Conservation (phyloP, 1,140 invertebrate species). For the Musca vetustissima region DNA sequence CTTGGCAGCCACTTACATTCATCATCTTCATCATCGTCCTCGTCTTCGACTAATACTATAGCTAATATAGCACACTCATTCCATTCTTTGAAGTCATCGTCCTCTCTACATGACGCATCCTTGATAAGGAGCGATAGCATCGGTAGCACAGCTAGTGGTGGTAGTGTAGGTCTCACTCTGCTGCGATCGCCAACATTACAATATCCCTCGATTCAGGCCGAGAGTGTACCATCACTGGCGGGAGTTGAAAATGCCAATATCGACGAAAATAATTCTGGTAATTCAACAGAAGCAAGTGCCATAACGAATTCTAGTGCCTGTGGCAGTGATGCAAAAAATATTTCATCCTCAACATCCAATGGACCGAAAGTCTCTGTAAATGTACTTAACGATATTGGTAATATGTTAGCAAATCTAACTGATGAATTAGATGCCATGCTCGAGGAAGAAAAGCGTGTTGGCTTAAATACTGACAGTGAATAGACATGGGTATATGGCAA, state of each 20-base stretch:
- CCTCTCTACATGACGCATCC: conserved; percentile 50
- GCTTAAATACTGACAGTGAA: conserved; percentile 63
- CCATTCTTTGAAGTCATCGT: conserved; percentile 53
- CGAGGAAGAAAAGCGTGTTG: conserved; percentile 85
- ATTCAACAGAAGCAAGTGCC: conserved; percentile 13
- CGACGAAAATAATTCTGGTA: conserved; percentile 18
- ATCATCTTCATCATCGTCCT: conserved; percentile 54
- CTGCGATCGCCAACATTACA: conserved; percentile 50
- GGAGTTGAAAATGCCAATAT: conserved; percentile 20
- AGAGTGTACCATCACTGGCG: conserved; percentile 34
- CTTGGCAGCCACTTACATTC: conserved; percentile 40
- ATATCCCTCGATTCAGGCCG: conserved; percentile 27
- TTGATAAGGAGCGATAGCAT: conserved; percentile 47
- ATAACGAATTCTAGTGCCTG: conserved; percentile 19
- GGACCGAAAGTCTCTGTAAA: conserved; percentile 71
- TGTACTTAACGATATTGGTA: conserved; percentile 94
- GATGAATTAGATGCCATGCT: conserved; percentile 94
- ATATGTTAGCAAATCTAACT: conserved; percentile 92
- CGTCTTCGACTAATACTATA: conserved; percentile 53
- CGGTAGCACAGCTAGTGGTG: conserved; percentile 45
- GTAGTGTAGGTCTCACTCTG: conserved; percentile 38
- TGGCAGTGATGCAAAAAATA: background rate
- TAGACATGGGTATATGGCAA: conserved; percentile 25
- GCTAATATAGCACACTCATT: conserved; percentile 54
- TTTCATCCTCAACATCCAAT: too few relatives aligned